Evolutionary conservation across 2,888 invertebrate genomes (phyloP), one percentile per base, ranked within the genome.

Genomic region (Campoletis raptor): DNA sequence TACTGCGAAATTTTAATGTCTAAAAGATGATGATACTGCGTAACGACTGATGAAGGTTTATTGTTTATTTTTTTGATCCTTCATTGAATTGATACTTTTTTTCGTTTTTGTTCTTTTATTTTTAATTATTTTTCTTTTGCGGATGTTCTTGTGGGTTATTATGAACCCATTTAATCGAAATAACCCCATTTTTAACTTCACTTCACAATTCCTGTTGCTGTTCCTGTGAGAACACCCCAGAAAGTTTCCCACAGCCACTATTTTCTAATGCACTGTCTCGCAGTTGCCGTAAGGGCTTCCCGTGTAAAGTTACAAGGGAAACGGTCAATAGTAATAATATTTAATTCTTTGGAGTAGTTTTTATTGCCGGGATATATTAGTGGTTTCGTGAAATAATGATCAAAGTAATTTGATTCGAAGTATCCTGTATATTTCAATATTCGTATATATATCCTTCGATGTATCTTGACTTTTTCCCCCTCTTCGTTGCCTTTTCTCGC

Each of bases 391-490:
- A 48, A 48, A 5, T 18, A 15, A 48, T n/a, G n/a, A 48, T 48
- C 18, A 48, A 48, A n/a, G n/a, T 48, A n/a, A 15, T 61, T 30
- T 15, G 0, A 15, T 61, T 61, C 30, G 30, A 30, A 30, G 30
- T 24, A n/a, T 24, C 54, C 54, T 54, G 54, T 54, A 52, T 21
- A 54, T 54, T 54, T 54, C 10, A 12, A 57, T 48, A 48, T 48
- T 18, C n/a, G 48, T 48, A 1, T 18, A n/a, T 24, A 57, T 12
- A 24, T 5, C 24, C 0, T 57, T 57, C 57, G 12, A 57, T 30
- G 61, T 61, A 15, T 61, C 61, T 61, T 30, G 61, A 61, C 61
- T 61, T 61, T 30, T 61, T 30, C 30, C 12, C 30, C 61, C 15
- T 15, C 61, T 61, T 4, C 15, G 61, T 61, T 15, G 6, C 61